phyloP scores from a whole-genome alignment of 2,888 invertebrate species.

The Melanotus villosus region DNA sequence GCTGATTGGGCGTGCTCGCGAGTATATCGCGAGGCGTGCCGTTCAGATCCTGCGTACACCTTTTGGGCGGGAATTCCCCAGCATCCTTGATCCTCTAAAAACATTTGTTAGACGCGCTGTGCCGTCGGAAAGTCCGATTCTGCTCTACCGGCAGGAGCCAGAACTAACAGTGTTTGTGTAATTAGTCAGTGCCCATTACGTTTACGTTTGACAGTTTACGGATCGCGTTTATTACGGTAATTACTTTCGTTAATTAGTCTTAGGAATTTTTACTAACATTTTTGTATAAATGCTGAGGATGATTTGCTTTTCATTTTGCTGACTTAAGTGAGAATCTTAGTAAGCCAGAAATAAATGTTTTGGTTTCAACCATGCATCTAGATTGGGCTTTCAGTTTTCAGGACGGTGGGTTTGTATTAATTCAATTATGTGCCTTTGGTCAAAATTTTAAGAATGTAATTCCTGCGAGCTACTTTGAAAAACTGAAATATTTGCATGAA shows the following conservation, averaged over 20 bases:
- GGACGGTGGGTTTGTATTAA: too few relatives aligned
- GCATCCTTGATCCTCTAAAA: conserved; percentile 64
- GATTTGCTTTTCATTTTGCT: too few relatives aligned
- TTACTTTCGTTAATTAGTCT: conserved; percentile 48
- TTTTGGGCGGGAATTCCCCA: conserved; percentile 60
- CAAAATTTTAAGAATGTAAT: too few relatives aligned
- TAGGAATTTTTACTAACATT: conserved; percentile 21
- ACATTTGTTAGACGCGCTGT: conserved; percentile 59
- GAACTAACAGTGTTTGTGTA: conserved; percentile 53
- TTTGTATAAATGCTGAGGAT: background rate
- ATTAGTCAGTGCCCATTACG: conserved; percentile 49
- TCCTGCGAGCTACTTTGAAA: too few relatives aligned
- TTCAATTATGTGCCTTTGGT: too few relatives aligned
- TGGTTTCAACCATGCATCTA: too few relatives aligned
- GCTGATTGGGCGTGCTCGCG: conserved; percentile 57
- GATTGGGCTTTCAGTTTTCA: too few relatives aligned
- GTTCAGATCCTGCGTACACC: conserved; percentile 53
- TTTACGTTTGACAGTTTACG: conserved; percentile 48
- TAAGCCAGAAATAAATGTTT: too few relatives aligned
- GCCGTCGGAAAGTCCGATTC: conserved; percentile 60
- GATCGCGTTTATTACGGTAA: conserved; percentile 51
- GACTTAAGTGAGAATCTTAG: too few relatives aligned
- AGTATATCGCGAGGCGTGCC: conserved; percentile 56
- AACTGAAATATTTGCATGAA: too few relatives aligned
- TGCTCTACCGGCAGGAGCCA: conserved; percentile 52